A percentile compares a stretch with the other conserved stretches of the same genome.
These are phyloP conservation scores for Tenthredo mesomela DNA, from an alignment of 2,888 invertebrate genomes.

Conservation along the genomic window DNA sequence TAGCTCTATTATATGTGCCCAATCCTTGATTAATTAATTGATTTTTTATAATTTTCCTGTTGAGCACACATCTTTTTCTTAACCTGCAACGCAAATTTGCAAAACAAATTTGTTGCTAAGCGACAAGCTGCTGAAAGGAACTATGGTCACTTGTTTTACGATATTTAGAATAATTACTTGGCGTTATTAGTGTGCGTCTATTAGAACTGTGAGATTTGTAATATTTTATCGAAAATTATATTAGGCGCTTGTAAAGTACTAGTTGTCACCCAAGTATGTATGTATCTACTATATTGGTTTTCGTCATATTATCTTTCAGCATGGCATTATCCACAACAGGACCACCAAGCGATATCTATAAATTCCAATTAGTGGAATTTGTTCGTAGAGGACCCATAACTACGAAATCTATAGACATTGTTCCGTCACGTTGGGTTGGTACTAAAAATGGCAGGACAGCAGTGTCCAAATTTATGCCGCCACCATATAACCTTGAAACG, in stretches of 20 bases:
- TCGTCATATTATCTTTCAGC: neutral
- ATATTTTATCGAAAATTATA: conserved; percentile 46
- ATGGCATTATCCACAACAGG: neutral
- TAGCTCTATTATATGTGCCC: no score
- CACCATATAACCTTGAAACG: neutral
- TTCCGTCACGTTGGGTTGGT: neutral
- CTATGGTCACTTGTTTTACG: no score
- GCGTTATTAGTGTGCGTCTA: no score
- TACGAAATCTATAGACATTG: neutral
- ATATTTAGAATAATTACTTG: no score
- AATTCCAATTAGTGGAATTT: conserved; percentile 3
- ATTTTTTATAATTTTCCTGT: no score
- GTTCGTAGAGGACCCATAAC: neutral
- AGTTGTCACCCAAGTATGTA: neutral
- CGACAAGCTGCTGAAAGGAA: no score
- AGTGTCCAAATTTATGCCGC: neutral
- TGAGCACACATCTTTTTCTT: no score
- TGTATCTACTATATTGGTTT: neutral
- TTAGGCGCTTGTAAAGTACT: no score
- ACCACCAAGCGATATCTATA: neutral
- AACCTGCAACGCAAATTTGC: no score
- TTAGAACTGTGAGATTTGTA: conserved; percentile 30
- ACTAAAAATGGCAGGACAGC: neutral
- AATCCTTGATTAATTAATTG: no score
- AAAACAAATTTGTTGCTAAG: no score